Evolutionary conservation across 1,140 invertebrate species (phyloP).

Genomic region (Zaprionus vittiger): DNA sequence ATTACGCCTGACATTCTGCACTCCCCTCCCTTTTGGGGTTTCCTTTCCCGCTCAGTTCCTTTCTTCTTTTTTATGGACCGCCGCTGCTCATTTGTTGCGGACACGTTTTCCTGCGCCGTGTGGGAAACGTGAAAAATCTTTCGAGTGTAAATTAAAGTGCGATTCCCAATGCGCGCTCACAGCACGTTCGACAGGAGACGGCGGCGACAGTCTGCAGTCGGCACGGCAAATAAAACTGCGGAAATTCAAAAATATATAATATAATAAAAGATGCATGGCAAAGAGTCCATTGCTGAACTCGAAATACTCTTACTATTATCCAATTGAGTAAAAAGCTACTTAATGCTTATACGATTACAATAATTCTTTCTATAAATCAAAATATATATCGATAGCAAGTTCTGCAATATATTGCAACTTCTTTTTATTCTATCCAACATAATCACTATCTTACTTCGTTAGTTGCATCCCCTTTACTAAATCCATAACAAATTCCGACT

Average conservation of each 20-base stretch:
- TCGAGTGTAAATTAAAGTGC: slow-evolving; percentile 69
- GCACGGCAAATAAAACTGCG: slow-evolving; percentile 40
- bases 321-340: background rate
- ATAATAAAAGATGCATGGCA: background rate
- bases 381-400: too few species aligned
- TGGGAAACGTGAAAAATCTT: slow-evolving; percentile 58
- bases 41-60: slow-evolving; percentile 1
- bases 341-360: background rate
- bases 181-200: slow-evolving; percentile 33
- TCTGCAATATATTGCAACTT: too few species aligned
- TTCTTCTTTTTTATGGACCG: slow-evolving; percentile 58
- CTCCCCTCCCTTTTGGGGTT: slow-evolving; percentile 11
- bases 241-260: slow-evolving; percentile 35
- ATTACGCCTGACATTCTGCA: slow-evolving; percentile 61
- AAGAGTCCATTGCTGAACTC: background rate
- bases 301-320: background rate
- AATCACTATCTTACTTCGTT: background rate
- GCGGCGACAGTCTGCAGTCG: slow-evolving; percentile 9
- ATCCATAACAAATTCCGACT: background rate
- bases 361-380: too few species aligned
- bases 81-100: slow-evolving; percentile 79
- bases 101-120: slow-evolving; percentile 64
- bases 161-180: slow-evolving; percentile 69
- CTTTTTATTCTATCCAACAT: too few species aligned
- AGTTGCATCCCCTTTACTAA: background rate